A percentile compares a stretch with the other conserved stretches of the same genome.
These are phyloP conservation scores for Apamea epomidion DNA, from an alignment of 2,888 invertebrate genomes.

Conservation along the genomic window DNA sequence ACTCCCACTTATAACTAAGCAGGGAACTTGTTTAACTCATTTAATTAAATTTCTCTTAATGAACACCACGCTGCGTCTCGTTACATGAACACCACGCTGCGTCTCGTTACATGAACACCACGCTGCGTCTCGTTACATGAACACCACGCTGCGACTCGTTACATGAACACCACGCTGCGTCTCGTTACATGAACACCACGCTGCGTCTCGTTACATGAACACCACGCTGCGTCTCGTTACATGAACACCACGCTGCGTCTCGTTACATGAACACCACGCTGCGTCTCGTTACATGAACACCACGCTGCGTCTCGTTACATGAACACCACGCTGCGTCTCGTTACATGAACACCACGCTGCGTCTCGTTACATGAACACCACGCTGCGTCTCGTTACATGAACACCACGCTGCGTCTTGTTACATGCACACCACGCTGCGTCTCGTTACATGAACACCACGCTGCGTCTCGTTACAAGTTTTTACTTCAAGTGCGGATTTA, in stretches of 20 bases:
- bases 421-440: too few relatives aligned
- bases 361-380: slow-evolving; percentile 20
- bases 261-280: too few relatives aligned
- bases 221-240: slow-evolving; percentile 18
- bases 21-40: slow-evolving; percentile 50
- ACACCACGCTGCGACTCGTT: slow-evolving; percentile 18
- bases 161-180: too few relatives aligned
- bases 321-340: slow-evolving; percentile 20
- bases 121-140: slow-evolving; percentile 19
- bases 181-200: too few relatives aligned
- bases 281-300: slow-evolving; percentile 20
- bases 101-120: slow-evolving; percentile 20
- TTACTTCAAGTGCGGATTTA: slow-evolving; percentile 26
- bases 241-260: too few relatives aligned
- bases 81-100: too few relatives aligned
- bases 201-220: slow-evolving; percentile 19
- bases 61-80: slow-evolving; percentile 20
- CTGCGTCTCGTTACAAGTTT: slow-evolving; percentile 25
- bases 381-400: slow-evolving; percentile 19
- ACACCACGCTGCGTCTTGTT: slow-evolving; percentile 21
- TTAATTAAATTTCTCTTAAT: slow-evolving; percentile 61
- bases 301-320: slow-evolving; percentile 19
- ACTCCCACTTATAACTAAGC: slow-evolving; percentile 37
- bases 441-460: slow-evolving; percentile 31
- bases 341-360: too few relatives aligned